Percentiles rank a stretch among this genome's conserved stretches.
Evolutionary conservation across 53 echinoderm and acorn worm genomes (phyloP).

Genomic region (Stichopus horrens): DNA sequence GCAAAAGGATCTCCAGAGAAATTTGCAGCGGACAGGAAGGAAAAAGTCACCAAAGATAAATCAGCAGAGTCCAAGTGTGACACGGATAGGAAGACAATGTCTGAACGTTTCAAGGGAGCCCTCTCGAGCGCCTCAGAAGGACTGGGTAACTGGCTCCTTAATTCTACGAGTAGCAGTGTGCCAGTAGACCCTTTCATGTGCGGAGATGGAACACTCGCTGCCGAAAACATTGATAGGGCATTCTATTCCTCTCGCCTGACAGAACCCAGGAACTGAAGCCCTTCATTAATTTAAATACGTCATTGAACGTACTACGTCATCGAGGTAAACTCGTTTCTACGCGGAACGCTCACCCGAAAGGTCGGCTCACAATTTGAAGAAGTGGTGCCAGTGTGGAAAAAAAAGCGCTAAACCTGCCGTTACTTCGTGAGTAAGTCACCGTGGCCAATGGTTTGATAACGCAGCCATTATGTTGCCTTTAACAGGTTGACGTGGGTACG

Average conservation of each 20-base stretch:
- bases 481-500: no score
- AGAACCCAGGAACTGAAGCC: not conserved
- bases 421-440: no score
- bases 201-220: conserved; percentile 16
- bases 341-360: no score
- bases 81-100: conserved; percentile 30
- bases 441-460: no score
- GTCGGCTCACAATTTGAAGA: no score
- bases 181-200: conserved; percentile 39
- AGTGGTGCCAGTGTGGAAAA: no score
- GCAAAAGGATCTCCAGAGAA: conserved; percentile 34
- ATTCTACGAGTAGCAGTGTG: conserved; percentile 6
- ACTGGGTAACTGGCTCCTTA: conserved; percentile 25
- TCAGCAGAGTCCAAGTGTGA: conserved; percentile 2
- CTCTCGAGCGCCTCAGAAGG: conserved; percentile 29
- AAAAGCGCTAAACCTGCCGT: no score
- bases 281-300: not conserved
- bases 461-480: no score
- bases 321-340: no score
- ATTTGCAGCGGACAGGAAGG: not conserved
- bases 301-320: no score
- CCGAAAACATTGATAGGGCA: conserved; percentile 9
- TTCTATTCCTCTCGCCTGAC: conserved; percentile 12
- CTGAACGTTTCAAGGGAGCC: conserved; percentile 40
- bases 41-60: conserved; percentile 4